Evolutionary conservation across 1,140 invertebrate species (phyloP).

Genomic region (Magallana gigas): DNA sequence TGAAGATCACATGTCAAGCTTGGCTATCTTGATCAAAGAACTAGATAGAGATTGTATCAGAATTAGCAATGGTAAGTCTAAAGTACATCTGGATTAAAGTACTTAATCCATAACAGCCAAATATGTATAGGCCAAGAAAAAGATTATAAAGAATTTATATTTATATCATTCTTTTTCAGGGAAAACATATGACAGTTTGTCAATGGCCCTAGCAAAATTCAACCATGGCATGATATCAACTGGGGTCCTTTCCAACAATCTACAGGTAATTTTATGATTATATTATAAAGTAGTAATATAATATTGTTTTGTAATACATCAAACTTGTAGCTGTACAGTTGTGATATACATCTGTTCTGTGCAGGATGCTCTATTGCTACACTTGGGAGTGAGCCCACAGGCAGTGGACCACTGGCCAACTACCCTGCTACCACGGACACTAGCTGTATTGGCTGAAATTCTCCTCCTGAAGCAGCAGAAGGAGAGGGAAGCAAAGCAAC

Average conservation of each 20-base stretch:
- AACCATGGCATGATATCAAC: constrained; percentile 91
- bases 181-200: constrained; percentile 73
- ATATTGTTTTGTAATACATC: too few species aligned
- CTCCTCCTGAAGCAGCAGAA: constrained; percentile 88
- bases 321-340: too few species aligned
- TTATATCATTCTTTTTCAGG: constrained; percentile 61
- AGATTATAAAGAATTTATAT: too few species aligned
- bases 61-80: constrained; percentile 78
- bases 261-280: constrained; percentile 78
- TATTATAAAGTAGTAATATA: neutral
- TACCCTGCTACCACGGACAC: constrained; percentile 90
- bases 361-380: constrained; percentile 86
- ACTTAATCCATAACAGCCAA: too few species aligned
- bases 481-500: constrained; percentile 82
- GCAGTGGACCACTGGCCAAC: constrained; percentile 86
- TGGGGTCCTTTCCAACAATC: constrained; percentile 83
- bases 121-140: too few species aligned
- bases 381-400: constrained; percentile 89
- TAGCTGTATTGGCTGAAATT: constrained; percentile 89
- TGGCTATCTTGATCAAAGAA: constrained; percentile 91
- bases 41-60: constrained; percentile 90
- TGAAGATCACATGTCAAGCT: constrained; percentile 89
- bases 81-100: neutral
- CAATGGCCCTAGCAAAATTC: constrained; percentile 84
- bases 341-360: neutral